Conservation (phyloP, 2,113 vertebrate species). For the Mirounga angustirostris region DNA sequence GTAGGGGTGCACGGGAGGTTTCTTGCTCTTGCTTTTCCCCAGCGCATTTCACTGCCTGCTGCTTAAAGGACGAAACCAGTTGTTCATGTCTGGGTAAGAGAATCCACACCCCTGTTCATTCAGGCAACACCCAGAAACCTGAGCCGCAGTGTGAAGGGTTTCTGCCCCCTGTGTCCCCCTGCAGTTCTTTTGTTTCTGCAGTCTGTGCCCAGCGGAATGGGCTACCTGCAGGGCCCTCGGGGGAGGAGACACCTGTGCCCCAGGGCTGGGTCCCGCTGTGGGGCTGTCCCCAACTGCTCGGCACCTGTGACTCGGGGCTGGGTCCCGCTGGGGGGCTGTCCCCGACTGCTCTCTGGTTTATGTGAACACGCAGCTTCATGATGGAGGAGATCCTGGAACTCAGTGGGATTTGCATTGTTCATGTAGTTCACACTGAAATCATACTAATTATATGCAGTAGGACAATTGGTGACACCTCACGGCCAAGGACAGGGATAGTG, state of each 20-base stretch:
- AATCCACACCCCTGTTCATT: not conserved
- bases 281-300: not conserved
- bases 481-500: not conserved
- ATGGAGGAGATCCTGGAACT: not conserved
- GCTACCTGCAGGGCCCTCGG: not conserved
- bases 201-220: accelerated
- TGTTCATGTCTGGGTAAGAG: not conserved
- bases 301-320: not conserved
- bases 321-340: no score
- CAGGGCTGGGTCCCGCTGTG: no score
- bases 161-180: not conserved
- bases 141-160: not conserved
- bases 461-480: not conserved
- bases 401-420: not conserved
- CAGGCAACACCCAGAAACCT: not conserved
- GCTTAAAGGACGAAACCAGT: not conserved
- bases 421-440: not conserved
- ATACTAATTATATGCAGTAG: not conserved
- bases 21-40: not conserved
- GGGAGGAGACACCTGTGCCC: not conserved
- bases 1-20: not conserved
- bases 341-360: not conserved
- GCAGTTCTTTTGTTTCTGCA: not conserved
- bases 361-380: not conserved
- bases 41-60: not conserved